Conservation (phyloP, 2,113 vertebrate species). For the Centropus unirufus region DNA sequence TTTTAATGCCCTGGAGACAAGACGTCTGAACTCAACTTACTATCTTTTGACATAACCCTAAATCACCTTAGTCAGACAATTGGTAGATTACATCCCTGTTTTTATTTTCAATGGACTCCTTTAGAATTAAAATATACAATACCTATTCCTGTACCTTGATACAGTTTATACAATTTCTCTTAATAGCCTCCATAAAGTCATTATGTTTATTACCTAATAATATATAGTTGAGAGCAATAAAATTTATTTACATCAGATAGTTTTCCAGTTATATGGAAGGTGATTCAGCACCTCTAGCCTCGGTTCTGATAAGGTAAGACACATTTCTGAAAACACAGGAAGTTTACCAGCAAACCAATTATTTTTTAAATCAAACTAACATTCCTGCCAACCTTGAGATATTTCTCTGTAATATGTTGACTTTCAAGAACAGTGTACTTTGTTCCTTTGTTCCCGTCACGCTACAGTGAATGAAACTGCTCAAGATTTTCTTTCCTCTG, state of each 20-base stretch:
- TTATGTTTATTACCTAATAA: constrained; percentile 19
- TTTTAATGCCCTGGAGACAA: neutral
- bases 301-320: neutral
- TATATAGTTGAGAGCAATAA: neutral
- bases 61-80: neutral
- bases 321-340: neutral
- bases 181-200: constrained; percentile 36
- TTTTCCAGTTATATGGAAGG: neutral
- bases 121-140: neutral
- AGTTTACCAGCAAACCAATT: neutral
- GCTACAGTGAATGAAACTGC: neutral
- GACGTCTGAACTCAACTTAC: neutral
- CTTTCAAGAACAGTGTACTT: constrained; percentile 22
- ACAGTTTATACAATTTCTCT: neutral
- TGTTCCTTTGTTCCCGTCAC: constrained; percentile 16
- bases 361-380: neutral
- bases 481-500: neutral
- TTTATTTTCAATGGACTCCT: neutral
- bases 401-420: neutral
- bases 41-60: neutral
- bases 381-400: neutral
- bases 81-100: neutral
- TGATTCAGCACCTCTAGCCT: neutral
- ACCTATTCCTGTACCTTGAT: neutral
- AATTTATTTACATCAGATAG: neutral